These are phyloP conservation scores for Magallana angulata DNA, from an alignment of 1,140 invertebrate genomes.

Conservation along the genomic window DNA sequence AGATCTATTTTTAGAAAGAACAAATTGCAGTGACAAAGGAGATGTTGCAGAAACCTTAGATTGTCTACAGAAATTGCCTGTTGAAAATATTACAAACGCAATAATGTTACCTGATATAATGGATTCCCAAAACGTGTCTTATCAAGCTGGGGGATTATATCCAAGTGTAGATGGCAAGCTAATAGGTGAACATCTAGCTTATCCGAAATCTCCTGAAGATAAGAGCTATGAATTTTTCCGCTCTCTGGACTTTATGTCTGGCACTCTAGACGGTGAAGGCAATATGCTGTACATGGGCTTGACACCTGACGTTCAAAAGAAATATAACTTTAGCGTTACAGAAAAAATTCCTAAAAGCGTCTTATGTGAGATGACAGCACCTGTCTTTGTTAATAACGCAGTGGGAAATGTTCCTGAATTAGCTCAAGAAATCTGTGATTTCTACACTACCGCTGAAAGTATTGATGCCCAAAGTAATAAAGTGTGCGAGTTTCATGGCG, in stretches of 20 bases:
- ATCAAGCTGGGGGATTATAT: not conserved
- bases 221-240: conserved; percentile 44
- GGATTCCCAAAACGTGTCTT: not conserved
- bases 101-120: too few relatives aligned
- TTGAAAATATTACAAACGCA: not conserved
- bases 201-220: not conserved
- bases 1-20: not conserved
- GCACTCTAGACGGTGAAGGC: conserved; percentile 58
- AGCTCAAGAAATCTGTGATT: conserved; percentile 51
- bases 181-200: conserved; percentile 39
- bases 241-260: conserved; percentile 58
- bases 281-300: conserved; percentile 49
- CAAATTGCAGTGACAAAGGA: not conserved
- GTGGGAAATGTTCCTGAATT: conserved; percentile 33
- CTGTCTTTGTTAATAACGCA: conserved; percentile 49
- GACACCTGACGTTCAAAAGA: conserved; percentile 42
- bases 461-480: conserved; percentile 50
- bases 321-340: conserved; percentile 46
- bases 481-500: conserved; percentile 56
- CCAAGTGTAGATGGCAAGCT: conserved; percentile 61
- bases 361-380: conserved; percentile 52
- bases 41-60: not conserved
- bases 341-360: conserved; percentile 56
- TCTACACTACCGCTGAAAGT: conserved; percentile 35
- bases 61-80: not conserved